Evolutionary conservation across 2,113 vertebrate species (phyloP).

Genomic region (Phasianus colchicus): DNA sequence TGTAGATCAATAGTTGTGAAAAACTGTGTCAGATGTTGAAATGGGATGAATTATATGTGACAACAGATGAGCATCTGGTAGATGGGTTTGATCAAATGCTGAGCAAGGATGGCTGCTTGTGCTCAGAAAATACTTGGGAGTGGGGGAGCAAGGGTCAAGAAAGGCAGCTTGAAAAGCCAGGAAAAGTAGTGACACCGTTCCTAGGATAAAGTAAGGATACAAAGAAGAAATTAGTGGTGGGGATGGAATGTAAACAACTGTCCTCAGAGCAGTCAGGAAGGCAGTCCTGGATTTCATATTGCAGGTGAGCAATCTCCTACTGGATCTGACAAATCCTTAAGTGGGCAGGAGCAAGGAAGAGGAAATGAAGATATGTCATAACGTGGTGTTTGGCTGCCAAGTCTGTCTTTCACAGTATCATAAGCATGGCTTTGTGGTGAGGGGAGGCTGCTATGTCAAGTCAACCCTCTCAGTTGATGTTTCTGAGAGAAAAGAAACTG

Average conservation of each 20-base stretch:
- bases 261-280: neutral
- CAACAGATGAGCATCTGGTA: neutral
- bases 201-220: neutral
- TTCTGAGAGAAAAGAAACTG: neutral
- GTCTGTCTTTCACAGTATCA: neutral
- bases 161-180: neutral
- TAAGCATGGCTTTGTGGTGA: neutral
- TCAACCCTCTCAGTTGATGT: neutral
- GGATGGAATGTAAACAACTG: neutral
- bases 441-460: neutral
- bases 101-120: neutral
- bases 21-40: neutral
- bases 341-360: neutral
- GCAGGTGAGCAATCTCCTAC: conserved; percentile 19
- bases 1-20: neutral
- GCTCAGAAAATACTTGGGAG: fast-evolving
- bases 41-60: neutral
- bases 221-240: neutral
- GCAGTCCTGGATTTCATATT: neutral
- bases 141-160: neutral
- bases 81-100: neutral
- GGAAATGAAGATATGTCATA: conserved; percentile 40
- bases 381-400: neutral
- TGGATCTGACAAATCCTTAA: conserved; percentile 12
- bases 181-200: neutral